Percentiles rank a stretch among this genome's conserved stretches.
phyloP scores from a whole-genome alignment of 2,113 vertebrate species.

The Spea multiplicata region DNA sequence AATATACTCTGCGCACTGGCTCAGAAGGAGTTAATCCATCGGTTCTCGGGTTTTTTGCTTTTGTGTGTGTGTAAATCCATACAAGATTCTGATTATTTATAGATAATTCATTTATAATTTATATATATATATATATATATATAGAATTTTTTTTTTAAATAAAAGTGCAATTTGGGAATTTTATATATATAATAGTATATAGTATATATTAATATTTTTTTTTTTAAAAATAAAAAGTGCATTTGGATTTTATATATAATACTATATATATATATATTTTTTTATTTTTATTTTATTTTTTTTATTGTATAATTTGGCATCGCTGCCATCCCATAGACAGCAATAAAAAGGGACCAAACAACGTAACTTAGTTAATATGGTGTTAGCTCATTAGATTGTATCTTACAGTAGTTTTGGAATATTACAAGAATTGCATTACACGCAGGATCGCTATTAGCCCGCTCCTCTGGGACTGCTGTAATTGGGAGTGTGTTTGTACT shows the following conservation, averaged over 20 bases:
- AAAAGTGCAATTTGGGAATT: no score
- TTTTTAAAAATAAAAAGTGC: no score
- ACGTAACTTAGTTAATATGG: slow-evolving; percentile 52
- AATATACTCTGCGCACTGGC: no score
- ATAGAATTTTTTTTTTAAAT: no score
- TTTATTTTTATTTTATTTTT: background rate
- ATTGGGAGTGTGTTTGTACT: slow-evolving; percentile 50
- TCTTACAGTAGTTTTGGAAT: slow-evolving; percentile 57
- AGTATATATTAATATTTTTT: no score
- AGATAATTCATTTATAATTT: background rate
- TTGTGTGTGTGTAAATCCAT: background rate
- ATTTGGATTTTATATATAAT: background rate
- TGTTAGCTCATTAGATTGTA: slow-evolving; percentile 55
- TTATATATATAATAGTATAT: no score
- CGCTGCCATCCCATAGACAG: background rate
- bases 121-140: slow-evolving; percentile 2
- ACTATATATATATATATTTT: background rate
- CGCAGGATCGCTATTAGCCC: slow-evolving; percentile 56
- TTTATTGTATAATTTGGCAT: background rate
- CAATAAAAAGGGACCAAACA: no score
- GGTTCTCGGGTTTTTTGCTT: no score
- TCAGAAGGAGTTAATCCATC: no score
- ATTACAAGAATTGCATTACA: slow-evolving; percentile 55
- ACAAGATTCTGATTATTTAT: background rate
- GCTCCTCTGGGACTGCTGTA: slow-evolving; percentile 58